Evolutionary conservation across 2,888 invertebrate species (phyloP), one percentile per base, ranked within the genome.

Genomic region (Diogma glabrata): DNA sequence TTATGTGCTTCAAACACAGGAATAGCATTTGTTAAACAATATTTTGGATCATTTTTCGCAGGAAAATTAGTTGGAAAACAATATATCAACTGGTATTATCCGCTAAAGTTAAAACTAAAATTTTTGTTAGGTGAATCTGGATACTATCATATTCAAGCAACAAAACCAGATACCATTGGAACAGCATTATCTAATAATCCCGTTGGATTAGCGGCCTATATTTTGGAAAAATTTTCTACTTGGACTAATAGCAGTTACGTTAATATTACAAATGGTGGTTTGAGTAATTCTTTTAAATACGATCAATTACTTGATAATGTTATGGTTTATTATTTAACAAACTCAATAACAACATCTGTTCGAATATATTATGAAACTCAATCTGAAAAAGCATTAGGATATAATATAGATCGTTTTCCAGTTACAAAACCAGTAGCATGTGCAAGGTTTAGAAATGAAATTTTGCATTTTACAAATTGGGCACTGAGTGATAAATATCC

Each of bases 151-250:
- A 56, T 88, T 1, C 90, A 90, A 64, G 77, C 84, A 0, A 87
- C 88, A 0, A 89, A 87, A 65, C 89, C 90, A 14, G 89, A 90
- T 61, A 87, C 89, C 1, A 67, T 86, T 54, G 86, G 87, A 17
- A 72, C 78, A 2, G 82, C 73, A 0, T 65, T 92, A 26, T 71
- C 75, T 16, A 84, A 88, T 58, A 84, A 87, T 1, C 91, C 91
- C 0, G 75, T 80, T 3, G 90, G 87, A 22, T 70, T 91, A 45
- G 84, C 88, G 0, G 84, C 84, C 0, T 92, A 89, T 59, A 81
- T 90, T 51, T 64, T 92, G 19, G 90, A 91, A 63, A 91, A 90
- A 65, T 89, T 89, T 69, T 80, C 82, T 10, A 77, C 80, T 0
- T 84, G 86, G 82, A 87, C 85, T 0, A 75, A 81, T 63, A 62